A percentile compares a stretch with the other conserved stretches of the same genome.
Evolutionary conservation across 2,113 vertebrate genomes (phyloP).

Genomic region (Tragelaphus buxtoni): DNA sequence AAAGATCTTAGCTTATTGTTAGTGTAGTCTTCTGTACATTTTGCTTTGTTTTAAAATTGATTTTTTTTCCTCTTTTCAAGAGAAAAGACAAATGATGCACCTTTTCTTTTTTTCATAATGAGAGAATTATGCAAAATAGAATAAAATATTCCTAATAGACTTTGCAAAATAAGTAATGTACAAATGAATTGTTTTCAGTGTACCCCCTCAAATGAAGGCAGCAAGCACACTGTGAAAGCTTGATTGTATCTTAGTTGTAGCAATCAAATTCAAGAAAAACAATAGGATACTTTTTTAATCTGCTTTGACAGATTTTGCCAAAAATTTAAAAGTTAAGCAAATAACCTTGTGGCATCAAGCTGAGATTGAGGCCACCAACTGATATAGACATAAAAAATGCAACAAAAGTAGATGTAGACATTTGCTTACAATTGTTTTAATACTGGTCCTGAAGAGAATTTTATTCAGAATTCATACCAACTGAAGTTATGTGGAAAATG

Average conservation of each 20-base stretch:
- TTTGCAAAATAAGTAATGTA: constrained; percentile 13
- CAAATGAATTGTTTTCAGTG: constrained; percentile 51
- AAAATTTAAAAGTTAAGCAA: neutral
- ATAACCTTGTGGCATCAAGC: neutral
- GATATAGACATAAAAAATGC: neutral
- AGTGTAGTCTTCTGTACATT: constrained; percentile 31
- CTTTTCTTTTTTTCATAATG: constrained; percentile 44
- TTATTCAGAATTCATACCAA: neutral
- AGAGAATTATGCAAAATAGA: constrained; percentile 49
- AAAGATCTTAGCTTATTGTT: constrained; percentile 51
- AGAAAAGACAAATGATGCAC: constrained; percentile 35
- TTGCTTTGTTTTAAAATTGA: constrained; percentile 42
- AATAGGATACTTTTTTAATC: constrained; percentile 26
- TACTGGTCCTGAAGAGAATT: neutral
- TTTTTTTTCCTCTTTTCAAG: constrained; percentile 13
- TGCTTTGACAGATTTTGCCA: constrained; percentile 40
- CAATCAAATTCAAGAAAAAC: constrained; percentile 52
- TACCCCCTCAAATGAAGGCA: neutral
- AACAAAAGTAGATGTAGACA: neutral
- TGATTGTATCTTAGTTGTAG: constrained; percentile 63
- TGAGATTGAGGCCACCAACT: neutral
- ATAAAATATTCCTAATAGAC: constrained; percentile 50
- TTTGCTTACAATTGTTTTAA: neutral
- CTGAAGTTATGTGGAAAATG: neutral
- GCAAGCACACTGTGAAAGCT: constrained; percentile 27